A percentile compares a stretch with the other conserved stretches of the same genome.
These are phyloP conservation scores for Diadema setosum DNA, from an alignment of 35 echinoderm and acorn worm species.

Conservation along the genomic window DNA sequence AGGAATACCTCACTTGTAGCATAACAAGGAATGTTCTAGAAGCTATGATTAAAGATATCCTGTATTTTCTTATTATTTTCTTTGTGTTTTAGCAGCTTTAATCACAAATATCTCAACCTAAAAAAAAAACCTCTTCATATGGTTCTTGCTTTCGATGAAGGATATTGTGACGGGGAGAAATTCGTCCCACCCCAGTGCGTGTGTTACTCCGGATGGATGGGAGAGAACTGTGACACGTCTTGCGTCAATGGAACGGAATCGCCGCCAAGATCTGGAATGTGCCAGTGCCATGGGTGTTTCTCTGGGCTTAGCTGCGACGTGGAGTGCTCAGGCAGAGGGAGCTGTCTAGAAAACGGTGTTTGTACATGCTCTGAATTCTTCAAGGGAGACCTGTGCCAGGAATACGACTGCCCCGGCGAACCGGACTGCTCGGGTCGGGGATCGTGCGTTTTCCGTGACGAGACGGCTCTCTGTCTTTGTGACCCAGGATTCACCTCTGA, in stretches of 20 bases:
- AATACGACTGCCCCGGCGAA: slow-evolving; percentile 78
- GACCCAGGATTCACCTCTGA: slow-evolving; percentile 69
- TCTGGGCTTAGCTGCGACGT: slow-evolving; percentile 67
- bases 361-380: slow-evolving; percentile 38
- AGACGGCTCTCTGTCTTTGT: slow-evolving; percentile 60
- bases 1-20: no score
- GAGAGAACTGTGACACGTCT: slow-evolving; percentile 56
- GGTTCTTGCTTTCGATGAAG: not conserved
- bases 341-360: not conserved
- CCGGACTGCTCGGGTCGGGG: slow-evolving; percentile 75
- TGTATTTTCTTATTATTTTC: no score
- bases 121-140: no score
- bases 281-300: slow-evolving; percentile 67
- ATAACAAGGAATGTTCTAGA: no score
- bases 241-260: slow-evolving; percentile 58
- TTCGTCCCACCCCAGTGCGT: slow-evolving; percentile 43
- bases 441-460: slow-evolving; percentile 55
- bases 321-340: slow-evolving; percentile 60
- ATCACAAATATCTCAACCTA: no score
- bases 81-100: no score
- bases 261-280: slow-evolving; percentile 36
- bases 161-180: slow-evolving; percentile 52
- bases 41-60: no score
- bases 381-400: slow-evolving; percentile 55
- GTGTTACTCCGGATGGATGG: slow-evolving; percentile 70